Evolutionary conservation across 2,113 vertebrate species (phyloP), one percentile per base, ranked within the genome.

Genomic region (Daboia siamensis): DNA sequence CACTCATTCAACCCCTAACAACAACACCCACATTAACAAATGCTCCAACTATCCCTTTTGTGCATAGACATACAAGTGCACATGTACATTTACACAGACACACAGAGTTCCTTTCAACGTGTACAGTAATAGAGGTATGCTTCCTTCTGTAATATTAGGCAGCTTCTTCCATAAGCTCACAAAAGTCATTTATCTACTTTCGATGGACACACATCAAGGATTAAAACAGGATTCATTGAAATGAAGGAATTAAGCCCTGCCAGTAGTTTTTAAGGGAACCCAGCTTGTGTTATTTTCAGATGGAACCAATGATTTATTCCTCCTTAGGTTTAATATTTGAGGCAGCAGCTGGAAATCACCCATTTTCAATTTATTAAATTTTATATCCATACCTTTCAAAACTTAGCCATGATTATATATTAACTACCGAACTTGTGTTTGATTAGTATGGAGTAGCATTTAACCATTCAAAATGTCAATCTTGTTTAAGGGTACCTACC

Each of bases 271-370:
- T 51, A 92, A 92, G 20, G 55, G 46, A 17, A 33, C 48, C 48
- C 21, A 74, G 48, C 7, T 88, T 88, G 54, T 54, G 59, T 44
- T 86, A 88, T 88, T 88, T 88, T 11, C 86, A 39, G 29, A 88
- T 44, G 13, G 29, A 52, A 33, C 59, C 29, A 9, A 92, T 74
- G 51, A 88, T 88, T 44, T 69, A 88, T 88, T 74, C 23, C 44
- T 61, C 69, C 26, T 46, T 74, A 88, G 29, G 64, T 74, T 52
- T 92, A 74, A 54, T 8, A 74, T 44, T 69, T 88, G 51, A 88
- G 87, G 48, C 86, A 92, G 86, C 59, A 54, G 61, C 44, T 74
- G 52, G 91, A 92, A 92, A 92, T 44, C n/a, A 55, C 59, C 59
- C 29, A 74, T 80, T 54, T 33, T 55, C n/a, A 44, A 23, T 33